Evolutionary conservation across 2,888 invertebrate genomes (phyloP), one percentile per base, ranked within the genome.

Genomic region (Troilus luridus): DNA sequence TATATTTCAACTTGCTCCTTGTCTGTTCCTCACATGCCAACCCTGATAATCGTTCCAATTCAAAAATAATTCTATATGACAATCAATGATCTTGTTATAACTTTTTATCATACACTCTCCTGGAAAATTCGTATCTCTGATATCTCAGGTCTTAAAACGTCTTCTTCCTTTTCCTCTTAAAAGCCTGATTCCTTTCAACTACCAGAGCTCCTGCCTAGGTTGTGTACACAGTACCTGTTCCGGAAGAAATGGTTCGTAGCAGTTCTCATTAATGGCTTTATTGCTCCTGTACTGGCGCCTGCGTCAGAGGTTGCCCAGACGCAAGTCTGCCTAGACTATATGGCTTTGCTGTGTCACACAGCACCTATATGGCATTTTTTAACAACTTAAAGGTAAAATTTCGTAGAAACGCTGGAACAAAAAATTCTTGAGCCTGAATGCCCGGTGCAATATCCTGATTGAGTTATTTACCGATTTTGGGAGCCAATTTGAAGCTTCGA

Each of bases 261-360:
- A 85, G 85, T 56, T 56, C 56, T 58, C 85, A 14, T 85, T 85
- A 56, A 85, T 85, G 85, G 56, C 56, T 85, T 85, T 85, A 85
- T 85, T 85, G 85, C 56, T n/a, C n/a, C n/a, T n/a, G 19, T 54
- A 54, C 81, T 81, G 85, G 85, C 56, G 85, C 85, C 56, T 21
- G 85, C 85, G 85, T n/a, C 56, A 14, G 54, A 12, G 56, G 56
- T 58, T 56, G 85, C 85, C 54, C 10, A 58, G 21, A 17, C 85
- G n/a, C 54, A 58, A n/a, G 56, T 10, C 54, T 19, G 7, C 19
- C 21, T 56, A 85, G 85, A 56, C 85, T n/a, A 56, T 56, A 8
- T 81, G 81, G 9, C 81, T 81, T 56, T 27, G 0, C 72, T 72
- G 27, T 41, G 17, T 41, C 24, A 67, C 85, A n/a, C n/a, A 85